These are phyloP conservation scores for Chlorops oryzae DNA, from an alignment of 1,140 invertebrate species.

Conservation along the genomic window DNA sequence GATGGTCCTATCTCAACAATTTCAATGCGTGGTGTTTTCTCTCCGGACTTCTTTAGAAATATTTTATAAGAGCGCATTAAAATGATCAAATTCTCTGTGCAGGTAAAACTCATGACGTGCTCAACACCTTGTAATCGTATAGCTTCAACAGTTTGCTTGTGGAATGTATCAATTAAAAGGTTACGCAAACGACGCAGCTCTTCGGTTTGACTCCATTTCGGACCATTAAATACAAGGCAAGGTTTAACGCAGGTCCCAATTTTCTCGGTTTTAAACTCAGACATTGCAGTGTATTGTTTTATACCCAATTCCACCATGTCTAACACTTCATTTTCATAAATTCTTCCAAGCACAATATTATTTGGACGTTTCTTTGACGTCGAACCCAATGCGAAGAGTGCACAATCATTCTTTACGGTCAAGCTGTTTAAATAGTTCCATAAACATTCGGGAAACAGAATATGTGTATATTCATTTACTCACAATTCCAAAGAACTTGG, in stretches of 20 bases:
- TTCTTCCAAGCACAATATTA: slow-evolving; percentile 83
- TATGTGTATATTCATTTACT: slow-evolving; percentile 7
- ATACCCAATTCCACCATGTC: slow-evolving; percentile 97
- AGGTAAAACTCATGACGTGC: slow-evolving; percentile 85
- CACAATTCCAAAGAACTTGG: slow-evolving; percentile 70
- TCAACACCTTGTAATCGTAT: slow-evolving; percentile 88
- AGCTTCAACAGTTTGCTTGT: slow-evolving; percentile 71
- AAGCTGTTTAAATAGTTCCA: slow-evolving; percentile 51
- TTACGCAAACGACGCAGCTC: slow-evolving; percentile 81
- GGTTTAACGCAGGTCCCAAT: slow-evolving; percentile 81
- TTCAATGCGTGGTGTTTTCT: slow-evolving; percentile 80
- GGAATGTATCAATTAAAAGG: slow-evolving; percentile 88
- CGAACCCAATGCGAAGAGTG: slow-evolving; percentile 85
- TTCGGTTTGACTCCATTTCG: slow-evolving; percentile 76
- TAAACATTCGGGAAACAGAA: slow-evolving; percentile 5
- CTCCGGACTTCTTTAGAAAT: slow-evolving; percentile 84
- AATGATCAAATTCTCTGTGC: slow-evolving; percentile 69
- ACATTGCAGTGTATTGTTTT: slow-evolving; percentile 70
- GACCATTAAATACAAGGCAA: slow-evolving; percentile 88
- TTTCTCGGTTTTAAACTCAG: slow-evolving; percentile 75
- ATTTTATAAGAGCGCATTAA: slow-evolving; percentile 86
- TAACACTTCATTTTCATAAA: slow-evolving; percentile 82
- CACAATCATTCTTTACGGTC: slow-evolving; percentile 77
- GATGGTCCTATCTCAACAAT: slow-evolving; percentile 77
- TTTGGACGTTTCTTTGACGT: slow-evolving; percentile 92